Percentiles rank a stretch among this genome's conserved stretches.
These are phyloP conservation scores for Alcis repandata DNA, from an alignment of 2,888 invertebrate genomes.

Conservation along the genomic window DNA sequence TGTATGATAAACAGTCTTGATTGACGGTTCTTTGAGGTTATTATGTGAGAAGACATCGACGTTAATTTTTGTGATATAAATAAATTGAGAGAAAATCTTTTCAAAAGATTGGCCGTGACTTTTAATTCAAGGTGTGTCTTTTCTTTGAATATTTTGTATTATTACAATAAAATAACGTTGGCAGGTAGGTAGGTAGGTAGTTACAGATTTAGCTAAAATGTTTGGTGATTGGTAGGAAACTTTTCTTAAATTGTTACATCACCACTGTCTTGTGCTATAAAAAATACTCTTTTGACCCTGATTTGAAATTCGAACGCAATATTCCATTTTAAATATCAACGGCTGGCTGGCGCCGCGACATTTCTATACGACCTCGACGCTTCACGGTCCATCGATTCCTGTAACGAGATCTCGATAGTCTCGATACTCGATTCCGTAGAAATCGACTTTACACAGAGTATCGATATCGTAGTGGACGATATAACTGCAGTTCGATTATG, in stretches of 20 bases:
- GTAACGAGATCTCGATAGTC: conserved; percentile 62
- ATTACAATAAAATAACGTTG: not conserved
- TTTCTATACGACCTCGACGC: conserved; percentile 48
- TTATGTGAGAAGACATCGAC: conserved; percentile 13
- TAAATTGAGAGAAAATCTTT: not conserved
- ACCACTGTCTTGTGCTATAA: not conserved
- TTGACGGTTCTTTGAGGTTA: conserved; percentile 17
- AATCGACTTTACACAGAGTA: conserved; percentile 53
- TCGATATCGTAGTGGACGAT: conserved; percentile 43
- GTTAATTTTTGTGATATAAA: not conserved
- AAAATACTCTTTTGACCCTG: conserved; percentile 24
- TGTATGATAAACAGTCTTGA: conserved; percentile 26
- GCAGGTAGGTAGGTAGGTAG: not conserved
- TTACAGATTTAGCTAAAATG: not conserved
- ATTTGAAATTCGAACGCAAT: conserved; percentile 35
- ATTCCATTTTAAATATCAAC: conserved; percentile 28
- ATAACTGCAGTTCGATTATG: conserved; percentile 22
- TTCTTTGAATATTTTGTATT: not conserved
- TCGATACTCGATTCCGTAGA: conserved; percentile 55
- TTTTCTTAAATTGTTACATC: not conserved
- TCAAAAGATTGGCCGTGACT: conserved; percentile 4
- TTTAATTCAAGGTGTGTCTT: not conserved
- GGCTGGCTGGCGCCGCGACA: conserved; percentile 43
- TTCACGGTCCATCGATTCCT: conserved; percentile 58
- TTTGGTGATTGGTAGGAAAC: not conserved